Percentiles rank a stretch among this genome's conserved stretches.
phyloP scores from a whole-genome alignment of 2,797 vertebrate species.

The Mus minutoides region DNA sequence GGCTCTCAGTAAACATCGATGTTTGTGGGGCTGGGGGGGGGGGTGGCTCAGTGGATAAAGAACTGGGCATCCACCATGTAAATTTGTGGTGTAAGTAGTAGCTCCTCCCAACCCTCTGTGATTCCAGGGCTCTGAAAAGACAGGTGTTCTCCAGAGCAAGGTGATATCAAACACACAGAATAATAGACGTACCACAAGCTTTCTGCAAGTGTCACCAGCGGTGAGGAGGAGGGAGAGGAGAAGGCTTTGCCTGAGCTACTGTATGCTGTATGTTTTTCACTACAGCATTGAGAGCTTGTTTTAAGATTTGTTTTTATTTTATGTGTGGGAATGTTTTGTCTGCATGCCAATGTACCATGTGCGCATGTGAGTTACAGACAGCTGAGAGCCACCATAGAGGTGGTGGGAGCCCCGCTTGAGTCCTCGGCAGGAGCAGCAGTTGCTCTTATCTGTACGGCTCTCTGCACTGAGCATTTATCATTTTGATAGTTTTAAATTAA shows the following conservation, averaged over 20 bases:
- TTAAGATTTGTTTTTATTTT: background rate
- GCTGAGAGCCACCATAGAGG: background rate
- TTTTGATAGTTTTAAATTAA: constrained; percentile 36
- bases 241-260: background rate
- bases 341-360: background rate
- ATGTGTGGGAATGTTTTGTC: background rate
- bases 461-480: background rate
- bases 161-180: background rate
- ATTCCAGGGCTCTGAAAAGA: background rate
- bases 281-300: background rate
- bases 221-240: background rate
- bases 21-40: background rate
- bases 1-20: background rate
- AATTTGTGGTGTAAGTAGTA: background rate
- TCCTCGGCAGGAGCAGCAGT: background rate
- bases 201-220: background rate
- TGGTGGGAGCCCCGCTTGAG: background rate
- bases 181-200: background rate
- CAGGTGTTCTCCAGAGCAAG: background rate
- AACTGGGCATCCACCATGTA: background rate
- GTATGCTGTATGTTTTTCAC: background rate
- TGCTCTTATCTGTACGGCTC: background rate
- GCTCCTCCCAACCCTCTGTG: background rate
- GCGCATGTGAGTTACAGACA: background rate
- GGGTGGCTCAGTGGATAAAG: background rate